phyloP scores from a whole-genome alignment of 1,140 invertebrate genomes.

The Araneus ventricosus region DNA sequence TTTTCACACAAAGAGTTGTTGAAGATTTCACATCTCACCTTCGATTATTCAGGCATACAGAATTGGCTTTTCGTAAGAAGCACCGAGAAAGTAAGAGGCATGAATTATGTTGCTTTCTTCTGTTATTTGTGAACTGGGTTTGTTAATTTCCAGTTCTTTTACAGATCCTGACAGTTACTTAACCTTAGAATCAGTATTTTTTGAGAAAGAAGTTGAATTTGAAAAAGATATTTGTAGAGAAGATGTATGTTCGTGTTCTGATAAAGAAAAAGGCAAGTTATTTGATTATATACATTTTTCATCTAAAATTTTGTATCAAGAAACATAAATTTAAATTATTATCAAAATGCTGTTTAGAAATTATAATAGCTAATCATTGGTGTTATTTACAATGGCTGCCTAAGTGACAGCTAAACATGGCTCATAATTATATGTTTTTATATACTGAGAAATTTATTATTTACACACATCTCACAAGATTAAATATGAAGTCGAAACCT shows the following conservation, averaged over 20 bases:
- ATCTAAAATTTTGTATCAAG: neutral
- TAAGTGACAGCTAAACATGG: too few relatives aligned
- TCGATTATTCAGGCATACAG: constrained; percentile 87
- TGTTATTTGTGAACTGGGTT: neutral
- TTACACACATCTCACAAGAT: too few relatives aligned
- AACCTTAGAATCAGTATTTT: constrained; percentile 89
- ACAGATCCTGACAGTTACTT: constrained; percentile 71
- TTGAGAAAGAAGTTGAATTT: constrained; percentile 92
- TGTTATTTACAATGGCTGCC: too few relatives aligned
- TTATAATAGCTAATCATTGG: too few relatives aligned
- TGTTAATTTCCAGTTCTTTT: neutral
- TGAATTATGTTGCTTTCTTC: neutral
- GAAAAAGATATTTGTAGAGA: constrained; percentile 86
- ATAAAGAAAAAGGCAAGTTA: constrained; percentile 60
- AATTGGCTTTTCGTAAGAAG: constrained; percentile 84
- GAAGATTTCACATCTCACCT: constrained; percentile 94
- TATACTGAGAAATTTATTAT: too few relatives aligned
- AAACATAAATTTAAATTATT: too few relatives aligned
- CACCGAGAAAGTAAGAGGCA: constrained; percentile 78
- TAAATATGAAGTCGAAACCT: too few relatives aligned
- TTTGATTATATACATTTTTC: neutral
- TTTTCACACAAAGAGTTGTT: constrained; percentile 90
- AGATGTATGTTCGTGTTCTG: constrained; percentile 78
- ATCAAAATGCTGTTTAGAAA: too few relatives aligned
- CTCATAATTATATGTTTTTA: too few relatives aligned